phyloP scores from a whole-genome alignment of 2,888 invertebrate species.

The Aquatica leii region DNA sequence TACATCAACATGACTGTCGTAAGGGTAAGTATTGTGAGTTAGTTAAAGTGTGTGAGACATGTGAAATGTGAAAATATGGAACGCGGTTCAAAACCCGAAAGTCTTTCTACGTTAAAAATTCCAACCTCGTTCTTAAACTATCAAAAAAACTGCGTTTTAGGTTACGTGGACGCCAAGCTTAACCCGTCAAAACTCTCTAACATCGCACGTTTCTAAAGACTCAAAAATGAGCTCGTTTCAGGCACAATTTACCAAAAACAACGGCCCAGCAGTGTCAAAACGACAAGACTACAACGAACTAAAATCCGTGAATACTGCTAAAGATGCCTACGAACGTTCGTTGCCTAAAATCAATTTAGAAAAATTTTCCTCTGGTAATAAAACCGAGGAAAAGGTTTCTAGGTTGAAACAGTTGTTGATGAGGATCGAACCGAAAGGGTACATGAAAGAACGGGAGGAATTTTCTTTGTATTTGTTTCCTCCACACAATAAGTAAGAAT shows the following conservation, averaged over 20 bases:
- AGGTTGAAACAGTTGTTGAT: constrained; percentile 65
- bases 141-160: too few species aligned
- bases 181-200: constrained; percentile 64
- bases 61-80: too few species aligned
- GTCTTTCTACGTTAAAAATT: too few species aligned
- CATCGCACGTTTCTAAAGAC: constrained; percentile 38
- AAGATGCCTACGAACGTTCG: constrained; percentile 53
- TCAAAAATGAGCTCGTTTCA: constrained; percentile 46
- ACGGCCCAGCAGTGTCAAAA: constrained; percentile 50
- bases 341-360: constrained; percentile 55
- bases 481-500: constrained; percentile 62
- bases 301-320: constrained; percentile 61
- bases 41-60: too few species aligned
- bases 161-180: constrained; percentile 63
- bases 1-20: too few species aligned
- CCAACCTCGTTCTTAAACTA: too few species aligned
- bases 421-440: constrained; percentile 72
- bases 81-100: too few species aligned
- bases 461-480: constrained; percentile 93
- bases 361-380: constrained; percentile 42
- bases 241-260: constrained; percentile 46
- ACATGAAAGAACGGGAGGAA: constrained; percentile 86
- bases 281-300: constrained; percentile 53
- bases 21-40: too few species aligned
- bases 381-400: constrained; percentile 35